Base-by-base conservation (phyloP, 2,888 invertebrate genomes). In the Drosophila kuntzei region DNA sequence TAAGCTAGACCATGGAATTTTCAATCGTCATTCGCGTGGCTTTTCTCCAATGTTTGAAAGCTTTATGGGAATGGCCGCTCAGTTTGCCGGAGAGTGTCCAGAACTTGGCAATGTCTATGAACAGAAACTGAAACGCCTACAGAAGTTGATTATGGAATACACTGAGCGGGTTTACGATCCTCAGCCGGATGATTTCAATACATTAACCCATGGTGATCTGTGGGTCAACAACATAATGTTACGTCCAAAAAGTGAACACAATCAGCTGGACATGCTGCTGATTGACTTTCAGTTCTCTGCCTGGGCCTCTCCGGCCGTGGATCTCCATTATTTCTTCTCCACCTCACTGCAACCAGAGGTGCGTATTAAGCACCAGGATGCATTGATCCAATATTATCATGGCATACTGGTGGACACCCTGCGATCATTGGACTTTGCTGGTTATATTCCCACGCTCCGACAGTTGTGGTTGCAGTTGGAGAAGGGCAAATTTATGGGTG, bases 141-240 rank as follows among this genome's bases (percentile, higher is more conserved):
- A 82, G 27, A 66, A 79, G 0, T 54, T 72, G 20, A n/a, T 92
- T 0, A 88, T 91, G 76, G 91, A 91, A 34, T 86, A 90, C 61
- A 85, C 85, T 2, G 83, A 80, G 3, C 59, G 68, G 4, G 90
- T 90, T 0, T 90, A 89, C 46, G 89, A 80, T 43, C 71, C 80
- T 0, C 63, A 70, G 12, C 54, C 67, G 9, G 49, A 59, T 2
- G 57, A 82, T 2, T 89, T 90, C 44, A 83, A 89, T 50, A 90
- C 89, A 0, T 39, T 92, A 14, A 75, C 71, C 18, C 92, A 92
- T 53, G 92, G 92, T 2, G 92, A 92, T 66, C 78, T 89, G 3
- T 92, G 92, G 92, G 75, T 76, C 0, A 91, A 91, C 58, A 92
- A 92, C 46, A 81, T 90, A 7, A 90, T 92, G 91, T 70, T 90